Evolutionary conservation across 2,888 invertebrate genomes (phyloP).

Genomic region (Seira ritae): DNA sequence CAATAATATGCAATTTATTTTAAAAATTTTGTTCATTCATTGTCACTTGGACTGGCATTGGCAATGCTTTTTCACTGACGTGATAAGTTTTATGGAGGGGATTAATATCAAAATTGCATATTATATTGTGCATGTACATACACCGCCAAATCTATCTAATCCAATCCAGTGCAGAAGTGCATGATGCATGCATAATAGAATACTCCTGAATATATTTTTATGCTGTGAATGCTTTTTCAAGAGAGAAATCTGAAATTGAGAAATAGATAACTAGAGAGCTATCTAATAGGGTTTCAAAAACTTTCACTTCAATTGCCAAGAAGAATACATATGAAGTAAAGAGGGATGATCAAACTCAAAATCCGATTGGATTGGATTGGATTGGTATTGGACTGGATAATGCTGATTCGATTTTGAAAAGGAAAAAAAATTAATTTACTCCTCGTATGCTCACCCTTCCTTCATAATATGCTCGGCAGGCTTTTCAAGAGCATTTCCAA

Average conservation of each 20-base stretch:
- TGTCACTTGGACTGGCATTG: no score
- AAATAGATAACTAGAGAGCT: no score
- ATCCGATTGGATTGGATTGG: no score
- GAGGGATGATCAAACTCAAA: slow-evolving; percentile 13
- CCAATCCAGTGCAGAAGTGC: not conserved
- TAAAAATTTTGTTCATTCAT: no score
- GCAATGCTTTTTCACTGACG: no score
- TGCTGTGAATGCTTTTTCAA: not conserved
- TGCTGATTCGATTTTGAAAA: not conserved
- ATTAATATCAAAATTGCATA: not conserved
- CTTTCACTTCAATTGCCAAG: not conserved
- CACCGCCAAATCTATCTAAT: not conserved
- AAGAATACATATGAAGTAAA: not conserved
- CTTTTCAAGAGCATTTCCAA: no score
- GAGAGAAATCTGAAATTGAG: not conserved
- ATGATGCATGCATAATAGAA: slow-evolving; percentile 4
- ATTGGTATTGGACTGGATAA: no score
- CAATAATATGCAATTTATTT: no score
- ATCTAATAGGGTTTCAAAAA: not conserved
- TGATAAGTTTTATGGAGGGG: not conserved
- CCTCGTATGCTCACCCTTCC: no score
- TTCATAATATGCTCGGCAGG: no score
- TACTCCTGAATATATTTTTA: not conserved
- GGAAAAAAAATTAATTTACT: not conserved
- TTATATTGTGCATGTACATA: no score